Conservation (phyloP, 2,797 vertebrate genomes). For the Neoniphon sammara region DNA sequence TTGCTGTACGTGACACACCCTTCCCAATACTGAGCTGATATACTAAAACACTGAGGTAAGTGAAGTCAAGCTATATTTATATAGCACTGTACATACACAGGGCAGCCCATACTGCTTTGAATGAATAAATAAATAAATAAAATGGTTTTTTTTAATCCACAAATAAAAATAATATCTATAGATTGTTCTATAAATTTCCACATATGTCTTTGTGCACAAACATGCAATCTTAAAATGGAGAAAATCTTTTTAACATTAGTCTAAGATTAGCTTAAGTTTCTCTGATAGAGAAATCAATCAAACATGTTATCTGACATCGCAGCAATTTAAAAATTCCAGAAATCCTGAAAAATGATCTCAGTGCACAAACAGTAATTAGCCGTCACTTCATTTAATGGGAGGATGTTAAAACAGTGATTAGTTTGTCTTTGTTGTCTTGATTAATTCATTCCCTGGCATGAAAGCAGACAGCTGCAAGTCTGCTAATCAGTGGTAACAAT, state of each 20-base stretch:
- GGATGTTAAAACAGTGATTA: constrained; percentile 80
- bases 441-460: constrained; percentile 70
- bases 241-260: not conserved
- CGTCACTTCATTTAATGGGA: constrained; percentile 75
- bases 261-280: not conserved
- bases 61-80: no score
- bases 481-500: constrained; percentile 74
- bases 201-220: not conserved
- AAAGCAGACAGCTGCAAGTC: constrained; percentile 79
- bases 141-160: no score
- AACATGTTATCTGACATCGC: constrained; percentile 47
- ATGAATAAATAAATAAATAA: no score
- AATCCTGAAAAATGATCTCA: constrained; percentile 37
- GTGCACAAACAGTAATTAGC: constrained; percentile 72
- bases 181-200: not conserved
- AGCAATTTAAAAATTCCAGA: constrained; percentile 43
- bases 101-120: no score
- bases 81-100: no score
- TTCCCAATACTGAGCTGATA: no score
- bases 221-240: not conserved
- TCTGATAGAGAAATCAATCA: not conserved
- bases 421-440: constrained; percentile 77
- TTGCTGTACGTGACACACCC: no score
- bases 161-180: no score
- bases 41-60: no score